Base-by-base conservation (phyloP, 1,140 invertebrate genomes). In the Drosophila leontia region DNA sequence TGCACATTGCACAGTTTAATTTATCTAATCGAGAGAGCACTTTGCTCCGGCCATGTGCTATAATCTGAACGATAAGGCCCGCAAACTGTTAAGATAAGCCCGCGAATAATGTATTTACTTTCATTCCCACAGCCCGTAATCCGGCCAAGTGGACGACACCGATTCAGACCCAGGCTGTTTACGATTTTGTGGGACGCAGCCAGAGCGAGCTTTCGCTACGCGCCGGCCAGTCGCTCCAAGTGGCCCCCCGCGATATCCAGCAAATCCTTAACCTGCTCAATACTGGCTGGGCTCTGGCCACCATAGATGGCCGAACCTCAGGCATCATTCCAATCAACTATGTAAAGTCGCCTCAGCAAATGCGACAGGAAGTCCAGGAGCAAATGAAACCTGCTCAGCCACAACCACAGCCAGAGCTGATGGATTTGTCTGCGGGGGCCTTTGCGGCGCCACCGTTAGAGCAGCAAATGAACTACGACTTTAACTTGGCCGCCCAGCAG, bases 181-280 rank as follows among this genome's bases (percentile, higher is more conserved):
- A 96, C 92, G 96, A 97, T 84, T 99, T 98, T 90, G 93, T 94
- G 64, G 96, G 95, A 15, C 93, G 94, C 13, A 94, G 94, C 13
- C 94, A 95, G 1, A 95, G 96, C 61, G 98, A 99, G 94, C 86
- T 99, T 9, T 95, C 95, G 62, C 94, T 99, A 77, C 94, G 93
- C 74, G 94, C 95, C 39, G 97, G 97, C 60, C 96, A 98, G 86
- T 94, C 95, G 50, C 93, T 99, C 4, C 94, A 94, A 58, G 93
- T 99, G 26, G 98, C 98, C 3, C 98, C 98, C 1, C 96, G 96
- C 91, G 95, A 96, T 84, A 93, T 97, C 12, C 97, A 98, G 92
- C 96, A 96, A 72, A 94, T 94, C 65, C 92, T 93, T 62, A 50
- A 94, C 94, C 80, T 93, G 94, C 11, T 95, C 85, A 95, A 95